These are phyloP conservation scores for Enteromius unitaeniatus DNA, from an alignment of 2,797 vertebrate genomes.

Conservation along the genomic window DNA sequence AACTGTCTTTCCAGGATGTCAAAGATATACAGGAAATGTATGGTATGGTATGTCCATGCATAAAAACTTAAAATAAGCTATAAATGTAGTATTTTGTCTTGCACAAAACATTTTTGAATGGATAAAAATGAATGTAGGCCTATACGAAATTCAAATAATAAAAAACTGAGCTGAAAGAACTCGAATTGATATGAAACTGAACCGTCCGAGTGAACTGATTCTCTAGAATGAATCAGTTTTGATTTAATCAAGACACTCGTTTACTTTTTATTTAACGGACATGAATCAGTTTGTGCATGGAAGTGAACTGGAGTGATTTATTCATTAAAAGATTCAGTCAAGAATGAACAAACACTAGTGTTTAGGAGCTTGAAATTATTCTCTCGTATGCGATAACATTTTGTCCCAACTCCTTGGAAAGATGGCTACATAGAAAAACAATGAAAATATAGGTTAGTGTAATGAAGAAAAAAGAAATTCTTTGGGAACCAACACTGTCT, in stretches of 20 bases:
- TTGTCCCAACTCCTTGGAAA: not conserved
- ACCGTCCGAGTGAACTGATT: not conserved
- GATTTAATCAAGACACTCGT: not conserved
- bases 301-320: not conserved
- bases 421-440: not conserved
- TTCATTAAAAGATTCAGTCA: not conserved
- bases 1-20: slow-evolving; percentile 85
- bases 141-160: not conserved
- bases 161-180: not conserved
- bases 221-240: not conserved
- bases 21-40: slow-evolving; percentile 86
- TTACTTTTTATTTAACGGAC: not conserved
- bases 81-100: not conserved
- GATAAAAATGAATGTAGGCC: not conserved
- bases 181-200: not conserved
- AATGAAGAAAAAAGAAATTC: not conserved
- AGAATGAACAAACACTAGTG: not conserved
- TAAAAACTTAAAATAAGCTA: not conserved
- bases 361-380: not conserved
- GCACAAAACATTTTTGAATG: not conserved
- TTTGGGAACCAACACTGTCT: not conserved
- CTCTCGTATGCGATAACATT: not conserved
- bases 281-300: not conserved
- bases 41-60: slow-evolving; percentile 69
- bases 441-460: not conserved